phyloP scores from a whole-genome alignment of 2,113 vertebrate species.

The Epinephelus lanceolatus region DNA sequence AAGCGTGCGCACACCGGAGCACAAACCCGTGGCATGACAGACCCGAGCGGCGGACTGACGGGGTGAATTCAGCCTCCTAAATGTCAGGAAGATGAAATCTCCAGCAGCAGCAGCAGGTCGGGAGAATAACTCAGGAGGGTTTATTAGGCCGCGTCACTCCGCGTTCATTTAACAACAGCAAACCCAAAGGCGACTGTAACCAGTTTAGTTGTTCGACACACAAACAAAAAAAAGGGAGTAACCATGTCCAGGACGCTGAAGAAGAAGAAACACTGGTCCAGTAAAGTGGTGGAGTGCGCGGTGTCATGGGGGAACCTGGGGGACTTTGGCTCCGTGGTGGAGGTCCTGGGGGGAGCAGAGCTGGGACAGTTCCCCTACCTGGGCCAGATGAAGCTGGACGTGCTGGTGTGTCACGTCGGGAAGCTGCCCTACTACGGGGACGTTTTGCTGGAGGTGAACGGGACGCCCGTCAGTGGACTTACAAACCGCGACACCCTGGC shows the following conservation, averaged over 20 bases:
- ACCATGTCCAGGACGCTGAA: conserved; percentile 95
- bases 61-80: conserved; percentile 21
- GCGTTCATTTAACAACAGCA: conserved; percentile 47
- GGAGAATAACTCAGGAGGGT: conserved; percentile 64
- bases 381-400: conserved; percentile 88
- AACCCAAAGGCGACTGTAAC: conserved; percentile 7
- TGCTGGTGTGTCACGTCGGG: conserved; percentile 90
- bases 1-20: conserved; percentile 49
- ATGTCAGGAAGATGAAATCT: conserved; percentile 68
- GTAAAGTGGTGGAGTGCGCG: conserved; percentile 95
- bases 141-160: conserved; percentile 57
- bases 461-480: conserved; percentile 96
- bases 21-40: conserved; percentile 48
- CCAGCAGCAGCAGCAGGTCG: conserved; percentile 48
- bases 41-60: conserved; percentile 32
- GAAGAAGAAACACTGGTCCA: conserved; percentile 96
- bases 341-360: conserved; percentile 93
- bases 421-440: conserved; percentile 91
- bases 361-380: conserved; percentile 93
- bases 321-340: conserved; percentile 87
- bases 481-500: conserved; percentile 95
- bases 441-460: conserved; percentile 96
- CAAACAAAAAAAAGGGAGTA: conserved; percentile 38
- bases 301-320: conserved; percentile 90
- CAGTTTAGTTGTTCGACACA: background rate